A percentile compares a stretch with the other conserved stretches of the same genome.
Conservation (phyloP, 2,797 vertebrate species). For the Carduelis carduelis region DNA sequence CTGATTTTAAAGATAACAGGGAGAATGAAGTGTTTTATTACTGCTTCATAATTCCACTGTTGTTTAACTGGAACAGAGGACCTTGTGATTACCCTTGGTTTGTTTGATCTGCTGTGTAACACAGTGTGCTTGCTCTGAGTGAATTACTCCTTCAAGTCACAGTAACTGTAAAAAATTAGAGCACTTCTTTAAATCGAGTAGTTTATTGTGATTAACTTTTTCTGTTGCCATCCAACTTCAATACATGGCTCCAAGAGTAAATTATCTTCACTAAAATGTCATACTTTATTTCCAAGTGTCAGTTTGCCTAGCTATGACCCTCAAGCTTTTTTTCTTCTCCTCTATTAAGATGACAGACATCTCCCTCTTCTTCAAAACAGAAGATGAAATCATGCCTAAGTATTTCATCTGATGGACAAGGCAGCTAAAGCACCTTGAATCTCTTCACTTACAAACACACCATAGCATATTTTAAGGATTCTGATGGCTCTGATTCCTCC, state of each 20-base stretch:
- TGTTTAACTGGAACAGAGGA: not conserved
- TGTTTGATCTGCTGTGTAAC: not conserved
- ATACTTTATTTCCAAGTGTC: not conserved
- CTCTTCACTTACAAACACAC: not conserved
- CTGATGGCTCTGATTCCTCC: not conserved
- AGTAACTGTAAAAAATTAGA: not conserved
- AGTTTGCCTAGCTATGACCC: not conserved
- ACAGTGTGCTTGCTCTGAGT: not conserved
- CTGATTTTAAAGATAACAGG: rapidly evolving
- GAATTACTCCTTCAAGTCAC: not conserved
- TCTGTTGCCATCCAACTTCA: not conserved
- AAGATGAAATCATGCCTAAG: not conserved
- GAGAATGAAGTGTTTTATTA: not conserved
- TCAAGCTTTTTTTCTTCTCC: not conserved
- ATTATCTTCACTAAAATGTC: not conserved
- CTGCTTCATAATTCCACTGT: not conserved
- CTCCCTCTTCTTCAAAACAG: not conserved
- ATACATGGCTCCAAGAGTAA: not conserved
- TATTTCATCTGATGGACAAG: not conserved
- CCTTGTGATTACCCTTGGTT: not conserved
- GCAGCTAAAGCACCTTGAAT: not conserved
- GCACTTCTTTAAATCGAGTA: not conserved
- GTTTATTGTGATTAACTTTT: not conserved
- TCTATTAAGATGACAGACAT: not conserved
- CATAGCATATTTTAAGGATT: not conserved